Percentiles rank a stretch among this genome's conserved stretches.
These are phyloP conservation scores for Pogoniulus pusillus DNA, from an alignment of 2,797 vertebrate species.

Conservation along the genomic window DNA sequence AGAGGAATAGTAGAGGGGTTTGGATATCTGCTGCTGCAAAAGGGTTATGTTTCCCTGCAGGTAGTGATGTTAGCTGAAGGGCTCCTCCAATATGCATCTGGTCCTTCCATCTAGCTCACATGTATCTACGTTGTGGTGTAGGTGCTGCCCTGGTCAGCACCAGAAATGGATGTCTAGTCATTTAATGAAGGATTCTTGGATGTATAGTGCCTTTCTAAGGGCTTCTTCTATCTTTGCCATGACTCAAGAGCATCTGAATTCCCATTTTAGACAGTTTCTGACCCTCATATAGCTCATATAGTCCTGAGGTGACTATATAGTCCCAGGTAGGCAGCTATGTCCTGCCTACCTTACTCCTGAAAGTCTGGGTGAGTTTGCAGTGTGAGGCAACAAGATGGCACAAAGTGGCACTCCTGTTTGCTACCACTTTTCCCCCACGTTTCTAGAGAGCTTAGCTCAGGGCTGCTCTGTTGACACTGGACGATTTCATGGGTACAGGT, in stretches of 20 bases:
- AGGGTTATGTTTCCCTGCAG: conserved; percentile 3
- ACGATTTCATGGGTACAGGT: background rate
- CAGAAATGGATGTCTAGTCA: background rate
- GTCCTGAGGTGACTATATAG: background rate
- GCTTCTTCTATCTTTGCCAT: background rate
- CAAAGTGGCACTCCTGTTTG: background rate
- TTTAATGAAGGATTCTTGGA: too few species aligned
- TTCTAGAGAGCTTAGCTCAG: background rate
- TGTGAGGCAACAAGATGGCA: background rate
- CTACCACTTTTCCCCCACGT: background rate
- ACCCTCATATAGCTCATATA: background rate
- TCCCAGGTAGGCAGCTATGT: background rate
- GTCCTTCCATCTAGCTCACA: background rate
- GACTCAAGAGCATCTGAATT: background rate
- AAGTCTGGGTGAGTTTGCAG: background rate
- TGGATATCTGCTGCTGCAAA: background rate
- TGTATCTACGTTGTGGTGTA: background rate
- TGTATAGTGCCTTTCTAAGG: background rate
- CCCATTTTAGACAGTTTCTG: background rate
- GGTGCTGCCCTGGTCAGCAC: background rate
- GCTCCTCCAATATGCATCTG: background rate
- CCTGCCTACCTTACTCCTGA: background rate
- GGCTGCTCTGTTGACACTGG: background rate
- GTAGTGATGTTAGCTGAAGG: background rate
- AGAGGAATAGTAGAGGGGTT: background rate